Percentiles rank a stretch among this genome's conserved stretches.
Evolutionary conservation across 1,140 invertebrate species (phyloP).

Genomic region (Capitella teleta): DNA sequence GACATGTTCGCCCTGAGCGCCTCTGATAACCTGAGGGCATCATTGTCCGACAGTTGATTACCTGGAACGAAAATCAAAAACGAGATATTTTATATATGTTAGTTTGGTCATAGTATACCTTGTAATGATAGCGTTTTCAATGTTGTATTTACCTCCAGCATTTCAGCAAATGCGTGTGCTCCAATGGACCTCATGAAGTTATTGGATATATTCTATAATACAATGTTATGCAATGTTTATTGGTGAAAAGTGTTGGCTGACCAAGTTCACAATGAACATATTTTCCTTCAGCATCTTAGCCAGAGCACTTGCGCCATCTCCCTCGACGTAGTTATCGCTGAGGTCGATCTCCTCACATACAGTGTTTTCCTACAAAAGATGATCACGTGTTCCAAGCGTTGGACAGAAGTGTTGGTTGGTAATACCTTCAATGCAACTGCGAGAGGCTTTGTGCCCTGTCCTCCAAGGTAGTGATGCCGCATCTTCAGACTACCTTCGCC

Average conservation of each 20-base stretch:
- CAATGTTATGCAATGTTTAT: not conserved
- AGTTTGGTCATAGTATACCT: conserved; percentile 14
- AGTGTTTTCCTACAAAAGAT: conserved; percentile 22
- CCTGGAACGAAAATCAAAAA: conserved; percentile 13
- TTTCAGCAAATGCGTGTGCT: conserved; percentile 17
- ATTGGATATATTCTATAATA: conserved; percentile 26
- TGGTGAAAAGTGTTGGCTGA: conserved; percentile 14
- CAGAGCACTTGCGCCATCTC: conserved; percentile 18
- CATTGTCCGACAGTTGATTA: conserved; percentile 23
- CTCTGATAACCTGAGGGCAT: conserved; percentile 18
- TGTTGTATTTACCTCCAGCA: conserved; percentile 28
- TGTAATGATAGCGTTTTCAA: conserved; percentile 21
- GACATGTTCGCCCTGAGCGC: conserved; percentile 23
- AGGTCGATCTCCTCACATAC: conserved; percentile 26
- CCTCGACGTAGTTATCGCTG: conserved; percentile 24
- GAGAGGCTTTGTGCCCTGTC: conserved; percentile 23
- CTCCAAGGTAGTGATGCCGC: conserved; percentile 31
- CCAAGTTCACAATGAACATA: conserved; percentile 23
- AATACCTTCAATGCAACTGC: conserved; percentile 29
- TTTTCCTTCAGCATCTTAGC: conserved; percentile 27
- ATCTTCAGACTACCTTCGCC: conserved; percentile 27
- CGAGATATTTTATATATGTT: not conserved
- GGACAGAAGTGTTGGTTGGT: too few relatives aligned
- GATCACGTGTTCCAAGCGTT: not conserved
- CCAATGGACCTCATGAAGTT: conserved; percentile 21